Percentiles rank a stretch among this genome's conserved stretches.
These are phyloP conservation scores for Calliphora vomitoria DNA, from an alignment of 2,888 invertebrate genomes.

Conservation along the genomic window DNA sequence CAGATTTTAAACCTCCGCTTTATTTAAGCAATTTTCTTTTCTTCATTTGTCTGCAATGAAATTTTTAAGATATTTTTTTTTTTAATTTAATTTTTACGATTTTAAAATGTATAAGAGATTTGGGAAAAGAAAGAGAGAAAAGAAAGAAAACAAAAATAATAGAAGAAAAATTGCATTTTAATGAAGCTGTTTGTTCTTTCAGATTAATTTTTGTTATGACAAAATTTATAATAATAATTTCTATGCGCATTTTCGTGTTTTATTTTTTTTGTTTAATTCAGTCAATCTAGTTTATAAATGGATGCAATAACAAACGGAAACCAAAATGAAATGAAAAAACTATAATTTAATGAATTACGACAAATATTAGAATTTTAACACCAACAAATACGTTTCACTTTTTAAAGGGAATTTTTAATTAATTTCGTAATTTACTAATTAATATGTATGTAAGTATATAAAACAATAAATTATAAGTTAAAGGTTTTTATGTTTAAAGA, in stretches of 20 bases:
- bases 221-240: conserved; percentile 32
- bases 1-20: conserved; percentile 84
- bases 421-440: background rate
- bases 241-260: conserved; percentile 19
- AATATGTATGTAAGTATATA: background rate
- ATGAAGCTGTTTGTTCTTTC: conserved; percentile 63
- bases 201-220: conserved; percentile 53
- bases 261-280: background rate
- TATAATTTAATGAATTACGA: conserved; percentile 47
- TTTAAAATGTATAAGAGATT: conserved; percentile 54
- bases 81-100: conserved; percentile 30
- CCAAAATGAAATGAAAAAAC: background rate
- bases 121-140: conserved; percentile 62
- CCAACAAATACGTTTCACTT: conserved; percentile 42
- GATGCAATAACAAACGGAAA: conserved; percentile 54
- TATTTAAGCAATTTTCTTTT: conserved; percentile 83
- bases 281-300: conserved; percentile 41
- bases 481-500: background rate
- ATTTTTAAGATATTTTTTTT: conserved; percentile 72
- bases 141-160: conserved; percentile 58
- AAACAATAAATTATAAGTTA: conserved; percentile 5
- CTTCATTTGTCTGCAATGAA: conserved; percentile 82
- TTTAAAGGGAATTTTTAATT: conserved; percentile 14
- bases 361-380: conserved; percentile 60
- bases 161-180: conserved; percentile 65